Conservation (phyloP, 1,140 invertebrate genomes). For the Portunus trituberculatus region DNA sequence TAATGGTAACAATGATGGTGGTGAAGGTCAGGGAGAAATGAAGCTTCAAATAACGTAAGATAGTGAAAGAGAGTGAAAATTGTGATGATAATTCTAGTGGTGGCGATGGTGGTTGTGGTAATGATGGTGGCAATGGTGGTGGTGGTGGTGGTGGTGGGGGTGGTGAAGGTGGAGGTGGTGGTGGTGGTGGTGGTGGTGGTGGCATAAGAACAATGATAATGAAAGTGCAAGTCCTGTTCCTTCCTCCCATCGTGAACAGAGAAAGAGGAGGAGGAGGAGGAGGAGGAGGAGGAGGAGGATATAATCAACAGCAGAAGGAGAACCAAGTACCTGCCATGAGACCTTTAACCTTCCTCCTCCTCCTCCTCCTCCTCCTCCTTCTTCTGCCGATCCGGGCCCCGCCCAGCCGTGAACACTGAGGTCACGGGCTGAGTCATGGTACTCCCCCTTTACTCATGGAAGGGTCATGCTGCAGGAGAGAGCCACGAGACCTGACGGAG, state of each 20-base stretch:
- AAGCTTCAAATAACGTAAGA: no score
- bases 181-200: no score
- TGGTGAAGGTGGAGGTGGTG: background rate
- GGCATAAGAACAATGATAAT: no score
- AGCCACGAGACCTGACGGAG: background rate
- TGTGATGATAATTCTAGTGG: no score
- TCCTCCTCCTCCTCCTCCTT: no score
- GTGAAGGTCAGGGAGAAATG: no score
- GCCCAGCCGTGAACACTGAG: no score
- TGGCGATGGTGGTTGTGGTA: background rate
- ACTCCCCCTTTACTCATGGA: background rate
- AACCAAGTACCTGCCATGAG: background rate
- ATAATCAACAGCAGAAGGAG: background rate
- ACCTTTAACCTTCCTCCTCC: conserved; percentile 9
- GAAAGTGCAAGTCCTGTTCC: no score
- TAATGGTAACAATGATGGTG: no score
- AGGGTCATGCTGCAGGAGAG: background rate
- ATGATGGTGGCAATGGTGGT: background rate
- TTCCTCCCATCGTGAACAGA: background rate
- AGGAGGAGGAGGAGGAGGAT: background rate
- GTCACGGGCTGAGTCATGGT: background rate
- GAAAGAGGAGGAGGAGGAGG: background rate
- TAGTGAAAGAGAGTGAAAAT: no score
- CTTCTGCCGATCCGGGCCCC: no score
- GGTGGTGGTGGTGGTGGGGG: background rate